Percentiles rank a stretch among this genome's conserved stretches.
Conservation (phyloP, 2,113 vertebrate genomes). For the cattle (Bos taurus) region DNA sequence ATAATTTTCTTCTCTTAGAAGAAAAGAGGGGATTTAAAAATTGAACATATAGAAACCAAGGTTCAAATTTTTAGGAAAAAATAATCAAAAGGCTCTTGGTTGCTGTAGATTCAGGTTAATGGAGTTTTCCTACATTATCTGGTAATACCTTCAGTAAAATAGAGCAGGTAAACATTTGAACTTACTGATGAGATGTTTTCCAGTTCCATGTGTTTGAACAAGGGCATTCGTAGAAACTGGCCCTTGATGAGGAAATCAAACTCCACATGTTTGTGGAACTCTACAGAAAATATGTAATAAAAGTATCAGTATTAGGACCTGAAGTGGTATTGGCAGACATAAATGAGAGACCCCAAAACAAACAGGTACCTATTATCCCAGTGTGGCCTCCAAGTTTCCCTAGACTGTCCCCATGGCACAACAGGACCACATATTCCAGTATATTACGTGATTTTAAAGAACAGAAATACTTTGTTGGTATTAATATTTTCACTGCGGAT, state of each 20-base stretch:
- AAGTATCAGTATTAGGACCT: neutral
- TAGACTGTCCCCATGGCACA: neutral
- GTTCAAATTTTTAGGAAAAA: constrained; percentile 1
- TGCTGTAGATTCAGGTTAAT: neutral
- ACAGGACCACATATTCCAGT: neutral
- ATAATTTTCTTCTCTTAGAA: constrained; percentile 1
- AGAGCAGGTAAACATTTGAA: constrained; percentile 33
- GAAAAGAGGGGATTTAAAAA: neutral
- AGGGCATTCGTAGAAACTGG: constrained; percentile 90
- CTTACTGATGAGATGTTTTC: constrained; percentile 95
- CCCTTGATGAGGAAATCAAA: constrained; percentile 97
- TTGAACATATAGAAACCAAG: constrained; percentile 6
- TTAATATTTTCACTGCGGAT: neutral
- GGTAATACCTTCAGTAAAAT: neutral
- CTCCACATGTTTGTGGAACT: constrained; percentile 92
- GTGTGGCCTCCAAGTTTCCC: neutral
- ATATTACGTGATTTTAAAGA: neutral
- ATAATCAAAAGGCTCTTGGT: neutral
- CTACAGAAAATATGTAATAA: constrained; percentile 77
- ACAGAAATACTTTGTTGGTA: neutral
- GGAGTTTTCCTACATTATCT: neutral
- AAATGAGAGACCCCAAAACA: neutral
- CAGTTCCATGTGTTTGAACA: constrained; percentile 90
- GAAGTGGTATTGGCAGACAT: neutral
- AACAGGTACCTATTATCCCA: neutral